Evolutionary conservation across 2,797 vertebrate genomes (phyloP).

Genomic region (Leptoclinus maculatus): DNA sequence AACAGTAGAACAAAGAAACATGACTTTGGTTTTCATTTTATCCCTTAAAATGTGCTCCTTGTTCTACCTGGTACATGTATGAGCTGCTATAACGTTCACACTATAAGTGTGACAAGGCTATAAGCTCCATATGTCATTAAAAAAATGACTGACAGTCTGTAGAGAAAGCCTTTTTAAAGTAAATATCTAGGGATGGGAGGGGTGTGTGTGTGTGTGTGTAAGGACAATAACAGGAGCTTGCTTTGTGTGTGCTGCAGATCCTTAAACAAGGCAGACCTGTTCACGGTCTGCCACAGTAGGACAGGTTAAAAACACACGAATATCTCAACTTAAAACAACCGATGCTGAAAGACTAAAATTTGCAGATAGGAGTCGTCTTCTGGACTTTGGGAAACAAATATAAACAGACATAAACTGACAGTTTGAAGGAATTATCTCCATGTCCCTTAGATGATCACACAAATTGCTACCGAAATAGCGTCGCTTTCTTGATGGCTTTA

Average conservation of each 20-base stretch:
- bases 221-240: constrained; percentile 41
- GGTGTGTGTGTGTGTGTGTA: neutral
- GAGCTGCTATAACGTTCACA: neutral
- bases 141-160: neutral
- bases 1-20: neutral
- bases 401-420: neutral
- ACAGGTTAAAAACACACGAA: neutral
- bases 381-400: neutral
- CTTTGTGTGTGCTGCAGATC: constrained; percentile 58
- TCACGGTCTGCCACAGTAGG: constrained; percentile 26
- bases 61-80: neutral
- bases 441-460: too few relatives aligned
- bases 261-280: constrained; percentile 83
- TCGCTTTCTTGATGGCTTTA: too few relatives aligned
- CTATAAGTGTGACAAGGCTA: neutral
- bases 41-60: too few relatives aligned
- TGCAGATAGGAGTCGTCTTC: neutral
- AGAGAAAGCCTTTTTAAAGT: neutral
- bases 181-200: neutral
- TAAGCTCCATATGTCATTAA: too few relatives aligned
- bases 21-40: too few relatives aligned
- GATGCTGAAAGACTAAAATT: neutral
- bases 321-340: neutral
- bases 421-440: neutral
- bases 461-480: too few relatives aligned